Base-by-base conservation (phyloP, 2,797 vertebrate species). In the Anabacerthia variegaticeps region DNA sequence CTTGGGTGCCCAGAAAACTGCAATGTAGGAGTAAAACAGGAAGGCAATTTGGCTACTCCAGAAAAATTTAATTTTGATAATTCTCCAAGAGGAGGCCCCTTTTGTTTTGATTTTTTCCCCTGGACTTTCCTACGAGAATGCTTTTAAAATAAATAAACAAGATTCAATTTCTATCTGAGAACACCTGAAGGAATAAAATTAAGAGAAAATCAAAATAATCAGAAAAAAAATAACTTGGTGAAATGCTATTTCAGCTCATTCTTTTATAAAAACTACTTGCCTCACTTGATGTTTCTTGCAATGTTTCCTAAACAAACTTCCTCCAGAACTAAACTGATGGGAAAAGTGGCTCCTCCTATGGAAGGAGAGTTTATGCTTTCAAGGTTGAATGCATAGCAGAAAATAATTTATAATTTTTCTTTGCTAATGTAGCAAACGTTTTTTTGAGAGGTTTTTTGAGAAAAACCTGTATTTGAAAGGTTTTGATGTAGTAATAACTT, bases 41-140 rank as follows among this genome's bases (percentile, higher is more conserved):
- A 88, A 49, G 95, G 93, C 81, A 98, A 66, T 87, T 96, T 98
- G 9, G 98, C 96, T 28, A 89, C 54, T 39, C 86, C 96, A 1
- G 98, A 90, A 30, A 98, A 84, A 76, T 97, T 98, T 81, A 98
- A 95, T 82, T 97, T 98, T 89, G 98, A 98, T 72, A 99, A 96
- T 93, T 98, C 97, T 85, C 96, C 95, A 80, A 65, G 94, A 67
- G 95, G 95, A 8, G 88, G 96, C 17, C 92, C 39, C 6, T 95
- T 98, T 30, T 96, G 89, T 79, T 97, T 88, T 51, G 96, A 4
- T 7, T 96, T 67, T 95, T 41, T 97, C 14, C 8, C 97, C 27
- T 97, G 97, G 73, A 87, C 86, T 69, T 97, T 96, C 87, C 98
- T 98, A 48, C 92, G 68, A 73, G 96, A 98, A 96, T 98, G 97